Evolutionary conservation across 2,888 invertebrate species (phyloP), one percentile per base, ranked within the genome.

Genomic region (Caenorhabditis wallacei): DNA sequence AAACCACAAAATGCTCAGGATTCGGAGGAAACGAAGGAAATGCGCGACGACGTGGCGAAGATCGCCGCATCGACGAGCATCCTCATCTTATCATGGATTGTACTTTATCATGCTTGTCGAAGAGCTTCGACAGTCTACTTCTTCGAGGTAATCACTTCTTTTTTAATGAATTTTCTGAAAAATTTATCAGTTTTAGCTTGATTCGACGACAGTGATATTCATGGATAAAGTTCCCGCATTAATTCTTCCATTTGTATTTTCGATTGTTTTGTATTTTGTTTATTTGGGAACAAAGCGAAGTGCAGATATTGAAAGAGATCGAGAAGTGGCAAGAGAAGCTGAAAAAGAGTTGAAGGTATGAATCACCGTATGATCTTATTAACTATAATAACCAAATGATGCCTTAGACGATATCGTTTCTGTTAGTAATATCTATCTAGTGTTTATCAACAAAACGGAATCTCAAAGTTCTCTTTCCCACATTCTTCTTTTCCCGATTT

Each of bases 101-200:
- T 87, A 10, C 63, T 86, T 7, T 85, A 88, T 63, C 83, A 84
- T 13, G 75, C 87, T 2, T 87, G 86, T 56, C 76, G 75, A 10
- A 48, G 88, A 46, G 81, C 88, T 1, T 85, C 86, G 0, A 88
- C 88, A 3, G 84, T 88, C 48, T 88, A 88, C 76, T 88, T 88
- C 70, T 88, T 87, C 57, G 88, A 88, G 87, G 88, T 88, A n/a
- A n/a, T n/a, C n/a, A n/a, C n/a, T 37, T 26, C 18, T 1, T 13
- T 22, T 18, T 18, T 24, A 30, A 8, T 30, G 8, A 30, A 30
- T 10, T 16, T 40, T 16, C n/a, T 22, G 51, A 8, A 11, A 46
- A 43, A 24, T 5, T 22, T 51, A 59, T 18, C n/a, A 8, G 16
- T 51, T 64, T 22, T 69, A 88, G 88, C 82, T 88, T 43, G 86